Evolutionary conservation across 2,113 vertebrate species (phyloP), one percentile per base, ranked within the genome.

Genomic region (Notiomystis cincta): DNA sequence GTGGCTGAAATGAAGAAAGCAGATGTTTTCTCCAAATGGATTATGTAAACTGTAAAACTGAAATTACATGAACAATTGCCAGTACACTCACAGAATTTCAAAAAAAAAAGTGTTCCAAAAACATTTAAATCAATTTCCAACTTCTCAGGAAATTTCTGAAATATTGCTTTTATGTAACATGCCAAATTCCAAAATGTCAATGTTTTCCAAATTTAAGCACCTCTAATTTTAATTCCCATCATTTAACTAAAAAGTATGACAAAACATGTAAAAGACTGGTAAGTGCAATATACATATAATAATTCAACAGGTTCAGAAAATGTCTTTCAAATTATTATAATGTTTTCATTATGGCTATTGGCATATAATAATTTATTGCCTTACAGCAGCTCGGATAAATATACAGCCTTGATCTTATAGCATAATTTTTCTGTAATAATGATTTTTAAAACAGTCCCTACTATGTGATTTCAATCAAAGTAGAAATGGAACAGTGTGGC

Each of bases 1-100:
- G 72, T 95, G 92, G 94, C 79, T 92, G 80, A 87, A 97, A 91
- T 18, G 76, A 84, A 89, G 79, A 72, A 87, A 57, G 67, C 44
- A 66, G 56, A 73, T 70, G 38, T 88, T 94, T 96, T 83, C 50
- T 89, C 28, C 62, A 69, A 79, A 66, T 19, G 64, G 56, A 84
- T 83, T 87, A 77, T 65, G 38, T 48, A 73, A 94, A 90, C 45
- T 83, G 20, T 62, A 80, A 93, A 82, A 85, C 18, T 25, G 30
- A 88, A 80, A 30, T 48, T 5, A 47, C 53, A 53, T 12, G 8
- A 92, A 69, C 35, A 80, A 53, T 53, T 82, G n/a, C 61, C 50
- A 60, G 33, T 61, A 69, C 35, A 10, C 53, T 72, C 20, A 31
- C 2, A 33, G 48, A 85, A 69, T 73, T 72, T 82, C 28, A 69